A percentile compares a stretch with the other conserved stretches of the same genome.
Evolutionary conservation across 2,888 invertebrate species (phyloP).

Genomic region (Prosapia bicincta): DNA sequence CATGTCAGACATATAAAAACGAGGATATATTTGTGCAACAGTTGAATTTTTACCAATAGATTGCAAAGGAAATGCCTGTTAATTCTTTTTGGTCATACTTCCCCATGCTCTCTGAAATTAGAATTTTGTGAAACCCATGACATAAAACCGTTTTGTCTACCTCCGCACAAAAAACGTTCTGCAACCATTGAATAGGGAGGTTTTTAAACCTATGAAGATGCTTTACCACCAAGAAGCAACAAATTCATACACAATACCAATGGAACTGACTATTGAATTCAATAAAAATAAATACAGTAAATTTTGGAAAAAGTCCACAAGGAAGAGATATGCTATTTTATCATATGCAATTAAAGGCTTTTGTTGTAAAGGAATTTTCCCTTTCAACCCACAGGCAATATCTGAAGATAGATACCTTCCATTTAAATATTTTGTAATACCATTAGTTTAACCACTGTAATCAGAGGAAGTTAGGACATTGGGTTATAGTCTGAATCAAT

Average conservation of each 20-base stretch:
- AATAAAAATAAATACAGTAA: neutral
- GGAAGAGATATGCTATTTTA: neutral
- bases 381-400: neutral
- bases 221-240: neutral
- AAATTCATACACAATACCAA: neutral
- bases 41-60: neutral
- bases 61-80: neutral
- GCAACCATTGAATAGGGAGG: neutral
- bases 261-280: neutral
- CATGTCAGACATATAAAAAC: neutral
- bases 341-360: neutral
- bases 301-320: neutral
- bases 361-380: neutral
- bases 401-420: neutral
- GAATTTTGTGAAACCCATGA: neutral
- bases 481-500: no score
- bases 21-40: neutral
- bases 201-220: neutral
- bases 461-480: no score
- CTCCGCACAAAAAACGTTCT: neutral
- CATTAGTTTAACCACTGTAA: no score
- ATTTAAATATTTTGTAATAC: neutral
- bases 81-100: neutral
- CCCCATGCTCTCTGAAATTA: neutral
- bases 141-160: neutral